Base-by-base conservation (phyloP, 2,888 invertebrate genomes). In the Gari tellinella region DNA sequence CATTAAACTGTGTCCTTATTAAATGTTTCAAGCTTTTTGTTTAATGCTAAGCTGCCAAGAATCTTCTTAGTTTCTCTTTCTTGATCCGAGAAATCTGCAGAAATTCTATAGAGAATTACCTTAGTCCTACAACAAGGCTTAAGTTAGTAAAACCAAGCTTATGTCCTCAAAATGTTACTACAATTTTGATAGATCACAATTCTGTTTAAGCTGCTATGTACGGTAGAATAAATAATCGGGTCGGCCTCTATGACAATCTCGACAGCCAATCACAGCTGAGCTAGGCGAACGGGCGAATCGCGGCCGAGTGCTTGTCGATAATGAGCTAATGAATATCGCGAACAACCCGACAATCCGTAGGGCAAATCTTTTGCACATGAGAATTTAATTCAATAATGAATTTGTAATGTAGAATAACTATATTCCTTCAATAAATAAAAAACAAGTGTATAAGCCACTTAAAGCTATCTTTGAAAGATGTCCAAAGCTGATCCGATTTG, bases 91-190 rank as follows among this genome's bases (percentile, higher is more conserved):
- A 69, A 64, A 61, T 66, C 72, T 68, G 72, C 61, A 48, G 55
- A 69, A 66, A 79, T 43, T 79, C 79, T 79, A 57, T 69, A 52
- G 75, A 79, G 79, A 79, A 75, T 79, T 75, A 72, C 51, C 43
- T 46, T 46, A 63, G 67, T 55, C 75, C 65, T 64, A 68, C 70
- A 73, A 80, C 60, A 78, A 57, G 69, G 80, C 79, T 77, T 83
- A 82, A 82, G 67, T 77, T 64, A 68, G 64, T 72, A 77, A 80
- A 82, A 78, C 66, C 72, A 61, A 75, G 84, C 82, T 84, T 84
- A 84, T 78, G 81, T 77, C 74, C 70, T 80, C 73, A 82, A 80
- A 83, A 82, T 81, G 82, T 79, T 72, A 65, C 72, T 75, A 72
- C 72, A 67, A 65, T 76, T 70, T 77, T 82, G 83, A 82, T 81